phyloP scores from a whole-genome alignment of 2,888 invertebrate species.

The Chydorus sphaericus region DNA sequence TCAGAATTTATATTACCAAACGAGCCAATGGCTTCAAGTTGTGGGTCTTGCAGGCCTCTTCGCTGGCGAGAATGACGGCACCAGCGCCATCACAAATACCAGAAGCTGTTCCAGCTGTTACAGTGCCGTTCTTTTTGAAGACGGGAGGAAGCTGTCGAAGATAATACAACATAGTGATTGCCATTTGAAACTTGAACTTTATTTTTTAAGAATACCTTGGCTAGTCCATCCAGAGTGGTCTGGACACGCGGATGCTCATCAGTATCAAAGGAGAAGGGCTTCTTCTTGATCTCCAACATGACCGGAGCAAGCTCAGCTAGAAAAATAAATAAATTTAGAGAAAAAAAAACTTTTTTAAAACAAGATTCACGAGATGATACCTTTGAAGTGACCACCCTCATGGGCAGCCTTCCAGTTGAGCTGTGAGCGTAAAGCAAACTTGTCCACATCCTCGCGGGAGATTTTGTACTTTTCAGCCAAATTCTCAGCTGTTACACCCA shows the following conservation, averaged over 20 bases:
- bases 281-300: conserved; percentile 65
- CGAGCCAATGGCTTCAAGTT: conserved; percentile 79
- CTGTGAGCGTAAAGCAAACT: conserved; percentile 72
- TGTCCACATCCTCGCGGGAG: conserved; percentile 66
- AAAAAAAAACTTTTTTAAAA: background rate
- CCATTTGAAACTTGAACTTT: background rate
- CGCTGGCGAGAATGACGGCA: conserved; percentile 76
- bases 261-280: conserved; percentile 55
- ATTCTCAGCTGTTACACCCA: conserved; percentile 93
- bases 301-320: conserved; percentile 64
- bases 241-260: conserved; percentile 92
- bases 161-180: background rate
- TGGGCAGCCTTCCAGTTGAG: conserved; percentile 78
- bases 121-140: conserved; percentile 86
- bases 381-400: conserved; percentile 73
- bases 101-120: conserved; percentile 91
- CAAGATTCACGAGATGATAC: conserved; percentile 26
- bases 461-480: conserved; percentile 71
- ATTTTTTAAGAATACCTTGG: conserved; percentile 30
- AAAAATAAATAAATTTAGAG: background rate
- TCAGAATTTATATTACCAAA: conserved; percentile 32
- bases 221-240: conserved; percentile 67
- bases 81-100: conserved; percentile 97
- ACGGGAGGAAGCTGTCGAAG: conserved; percentile 53
- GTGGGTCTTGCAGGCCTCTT: conserved; percentile 66